Base-by-base conservation (phyloP, 2,797 vertebrate species). In the Onychomys leucogaster region DNA sequence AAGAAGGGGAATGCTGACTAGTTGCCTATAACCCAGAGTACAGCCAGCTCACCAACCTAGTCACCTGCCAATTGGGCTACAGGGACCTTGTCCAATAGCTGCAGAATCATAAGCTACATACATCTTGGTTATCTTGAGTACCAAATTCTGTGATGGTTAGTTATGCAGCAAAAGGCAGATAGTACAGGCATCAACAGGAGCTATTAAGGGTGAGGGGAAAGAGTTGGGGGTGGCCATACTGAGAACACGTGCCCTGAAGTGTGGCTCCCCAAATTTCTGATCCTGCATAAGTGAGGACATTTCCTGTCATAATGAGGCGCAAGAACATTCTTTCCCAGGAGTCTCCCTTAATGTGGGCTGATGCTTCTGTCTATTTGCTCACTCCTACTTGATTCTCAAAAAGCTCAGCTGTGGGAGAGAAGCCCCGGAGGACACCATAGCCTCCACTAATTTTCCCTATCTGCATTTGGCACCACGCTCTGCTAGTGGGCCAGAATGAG, bases 161-260 rank as follows among this genome's bases (percentile, higher is more conserved):
- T 71, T 67, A 52, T 84, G 32, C 21, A 65, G 32, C 61, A 75
- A 69, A 89, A 90, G 55, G 6, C 27, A 84, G 57, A 6, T 3
- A 49, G 32, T 2, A 41, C 8, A 14, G 41, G 8, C 6, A 76
- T 13, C 17, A 1, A 0, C 2, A 14, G 10, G 43, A 65, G 8
- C 13, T 67, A 32, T 19, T 12, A 6, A 90, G 29, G 6, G 12
- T 84, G 59, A 3, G 32, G 43, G 14, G 6, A 71, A 73, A 76
- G 34, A 10, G 49, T 52, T 25, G 21, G 37, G 73, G n/a, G 25
- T 3, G 3, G 7, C 23, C 43, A 23, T 32, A 41, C 2, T 12
- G 27, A 82, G 63, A 37, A 23, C 29, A 55, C 6, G 11, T 10
- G 34, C 41, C 57, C 10, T 46, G 32, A 27, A 88, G 4, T 19